Evolutionary conservation across 2,113 vertebrate species (phyloP).

Genomic region (Philantomba maxwellii): DNA sequence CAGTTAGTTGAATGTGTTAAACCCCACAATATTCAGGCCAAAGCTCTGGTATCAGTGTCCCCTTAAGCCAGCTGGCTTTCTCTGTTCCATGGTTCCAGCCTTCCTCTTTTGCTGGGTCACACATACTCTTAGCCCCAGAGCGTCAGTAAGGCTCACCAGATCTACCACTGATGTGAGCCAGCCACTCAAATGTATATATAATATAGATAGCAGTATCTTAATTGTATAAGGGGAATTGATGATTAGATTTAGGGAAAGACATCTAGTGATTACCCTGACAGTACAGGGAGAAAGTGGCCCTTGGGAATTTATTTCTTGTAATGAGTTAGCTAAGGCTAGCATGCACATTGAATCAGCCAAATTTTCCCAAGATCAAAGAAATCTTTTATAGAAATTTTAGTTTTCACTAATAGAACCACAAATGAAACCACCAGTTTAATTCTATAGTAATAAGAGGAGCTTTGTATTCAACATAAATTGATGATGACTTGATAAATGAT

Average conservation of each 20-base stretch:
- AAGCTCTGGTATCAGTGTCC: background rate
- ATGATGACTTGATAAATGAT: background rate
- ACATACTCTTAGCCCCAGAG: background rate
- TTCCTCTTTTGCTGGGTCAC: background rate
- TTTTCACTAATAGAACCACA: conserved; percentile 1
- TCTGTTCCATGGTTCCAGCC: background rate
- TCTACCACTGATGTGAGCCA: background rate
- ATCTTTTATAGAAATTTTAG: background rate
- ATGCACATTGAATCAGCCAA: background rate
- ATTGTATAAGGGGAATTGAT: background rate
- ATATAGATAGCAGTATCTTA: background rate
- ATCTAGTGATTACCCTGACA: background rate
- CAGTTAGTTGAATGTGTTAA: background rate
- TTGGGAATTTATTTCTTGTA: background rate
- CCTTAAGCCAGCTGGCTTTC: background rate
- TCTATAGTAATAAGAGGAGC: background rate
- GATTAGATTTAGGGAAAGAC: background rate
- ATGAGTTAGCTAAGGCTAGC: background rate
- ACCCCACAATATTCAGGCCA: too few relatives aligned
- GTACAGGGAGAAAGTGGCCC: background rate
- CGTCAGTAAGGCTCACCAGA: background rate
- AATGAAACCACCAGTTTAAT: background rate
- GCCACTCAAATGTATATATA: background rate
- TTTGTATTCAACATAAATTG: background rate
- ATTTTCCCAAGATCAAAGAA: background rate